A percentile compares a stretch with the other conserved stretches of the same genome.
phyloP scores from a whole-genome alignment of 2,797 vertebrate species.

The Amphiprion clarkii region DNA sequence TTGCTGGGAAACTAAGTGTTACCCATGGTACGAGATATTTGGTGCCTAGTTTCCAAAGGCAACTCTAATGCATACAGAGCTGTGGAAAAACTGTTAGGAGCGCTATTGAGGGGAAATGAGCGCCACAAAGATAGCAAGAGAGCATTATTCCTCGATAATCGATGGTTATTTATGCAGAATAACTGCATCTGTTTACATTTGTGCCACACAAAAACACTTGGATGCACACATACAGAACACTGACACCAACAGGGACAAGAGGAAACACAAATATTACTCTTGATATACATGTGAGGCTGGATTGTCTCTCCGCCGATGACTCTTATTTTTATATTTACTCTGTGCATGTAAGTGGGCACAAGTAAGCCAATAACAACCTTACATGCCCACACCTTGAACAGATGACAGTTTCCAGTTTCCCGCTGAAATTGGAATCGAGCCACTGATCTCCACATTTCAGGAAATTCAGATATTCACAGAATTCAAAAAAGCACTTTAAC shows the following conservation, averaged over 20 bases:
- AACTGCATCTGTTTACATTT: slow-evolving; percentile 14
- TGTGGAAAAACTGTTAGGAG: slow-evolving; percentile 21
- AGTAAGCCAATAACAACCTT: slow-evolving; percentile 24
- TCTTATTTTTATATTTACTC: slow-evolving; percentile 1
- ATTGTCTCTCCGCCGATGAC: slow-evolving; percentile 2
- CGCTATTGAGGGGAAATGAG: slow-evolving; percentile 16
- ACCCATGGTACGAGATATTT: neutral
- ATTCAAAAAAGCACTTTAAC: slow-evolving; percentile 24
- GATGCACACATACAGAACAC: slow-evolving; percentile 40
- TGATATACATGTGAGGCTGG: neutral
- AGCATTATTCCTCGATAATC: slow-evolving; percentile 11
- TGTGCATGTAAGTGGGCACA: slow-evolving; percentile 17
- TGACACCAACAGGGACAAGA: slow-evolving; percentile 10
- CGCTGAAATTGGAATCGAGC: slow-evolving; percentile 75
- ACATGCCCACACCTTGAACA: slow-evolving; percentile 62
- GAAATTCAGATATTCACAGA: slow-evolving; percentile 43
- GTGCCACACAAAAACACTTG: slow-evolving; percentile 38
- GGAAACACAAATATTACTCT: neutral
- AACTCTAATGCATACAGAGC: slow-evolving; percentile 13
- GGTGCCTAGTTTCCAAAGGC: slow-evolving; percentile 40
- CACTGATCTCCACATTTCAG: slow-evolving; percentile 76
- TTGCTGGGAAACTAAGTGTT: slow-evolving; percentile 11
- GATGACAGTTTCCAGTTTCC: slow-evolving; percentile 80
- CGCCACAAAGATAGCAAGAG: slow-evolving; percentile 18
- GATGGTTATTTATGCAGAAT: slow-evolving; percentile 5